Conservation (phyloP, 2,113 vertebrate genomes). For the Hirundichthys speculiger region DNA sequence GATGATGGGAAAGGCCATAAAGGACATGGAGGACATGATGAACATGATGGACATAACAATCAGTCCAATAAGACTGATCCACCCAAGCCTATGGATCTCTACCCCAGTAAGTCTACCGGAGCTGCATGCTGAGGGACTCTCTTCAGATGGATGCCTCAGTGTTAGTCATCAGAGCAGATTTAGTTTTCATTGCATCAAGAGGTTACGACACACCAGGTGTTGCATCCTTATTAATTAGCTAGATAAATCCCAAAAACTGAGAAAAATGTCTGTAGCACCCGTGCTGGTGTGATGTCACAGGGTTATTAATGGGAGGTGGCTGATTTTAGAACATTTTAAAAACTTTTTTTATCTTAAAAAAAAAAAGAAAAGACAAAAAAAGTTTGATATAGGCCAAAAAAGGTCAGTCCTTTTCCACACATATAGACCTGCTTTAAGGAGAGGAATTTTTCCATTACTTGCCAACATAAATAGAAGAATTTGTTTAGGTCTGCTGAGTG, state of each 20-base stretch:
- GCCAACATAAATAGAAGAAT: slow-evolving; percentile 25
- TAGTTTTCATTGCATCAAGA: no score
- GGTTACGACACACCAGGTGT: no score
- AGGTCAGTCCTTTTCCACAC: neutral
- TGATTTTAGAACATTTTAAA: neutral
- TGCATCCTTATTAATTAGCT: no score
- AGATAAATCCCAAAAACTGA: neutral
- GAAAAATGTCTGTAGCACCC: neutral
- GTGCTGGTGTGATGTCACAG: neutral
- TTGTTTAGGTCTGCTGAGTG: slow-evolving; percentile 44
- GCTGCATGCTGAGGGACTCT: slow-evolving; percentile 1
- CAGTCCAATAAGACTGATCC: slow-evolving; percentile 31
- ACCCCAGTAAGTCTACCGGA: slow-evolving; percentile 85
- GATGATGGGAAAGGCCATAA: slow-evolving; percentile 66
- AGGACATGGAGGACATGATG: no score
- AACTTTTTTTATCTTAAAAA: neutral
- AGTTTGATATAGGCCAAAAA: no score
- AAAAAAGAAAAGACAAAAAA: neutral
- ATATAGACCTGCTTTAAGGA: slow-evolving; percentile 14
- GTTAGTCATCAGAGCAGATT: no score
- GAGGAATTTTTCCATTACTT: slow-evolving; percentile 27
- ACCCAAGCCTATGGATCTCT: slow-evolving; percentile 65
- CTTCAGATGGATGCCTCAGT: neutral
- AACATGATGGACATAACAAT: fast-evolving
- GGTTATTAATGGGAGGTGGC: neutral